These are phyloP conservation scores for Rhagoletis zephyria DNA, from an alignment of 1,140 invertebrate genomes.

Conservation along the genomic window DNA sequence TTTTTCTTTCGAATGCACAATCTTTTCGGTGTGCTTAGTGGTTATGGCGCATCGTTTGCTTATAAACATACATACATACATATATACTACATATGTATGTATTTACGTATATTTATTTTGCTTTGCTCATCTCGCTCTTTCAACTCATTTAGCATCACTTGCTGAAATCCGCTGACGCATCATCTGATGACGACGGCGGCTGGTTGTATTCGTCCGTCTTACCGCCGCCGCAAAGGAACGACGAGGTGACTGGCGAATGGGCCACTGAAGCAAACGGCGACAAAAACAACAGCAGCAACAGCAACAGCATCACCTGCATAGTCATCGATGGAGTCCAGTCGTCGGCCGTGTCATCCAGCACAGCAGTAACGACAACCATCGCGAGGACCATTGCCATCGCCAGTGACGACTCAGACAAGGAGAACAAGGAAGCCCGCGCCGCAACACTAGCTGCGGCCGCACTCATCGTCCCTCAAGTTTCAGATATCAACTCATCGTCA, in stretches of 20 bases:
- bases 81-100: not conserved
- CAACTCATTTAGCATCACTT: slow-evolving; percentile 60
- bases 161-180: slow-evolving; percentile 72
- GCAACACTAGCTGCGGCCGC: not conserved
- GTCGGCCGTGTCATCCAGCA: slow-evolving; percentile 61
- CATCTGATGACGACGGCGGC: slow-evolving; percentile 69
- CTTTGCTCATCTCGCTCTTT: slow-evolving; percentile 32
- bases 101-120: not conserved
- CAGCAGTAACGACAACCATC: slow-evolving; percentile 33
- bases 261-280: not conserved
- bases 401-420: slow-evolving; percentile 70
- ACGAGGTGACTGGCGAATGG: slow-evolving; percentile 52
- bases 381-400: not conserved
- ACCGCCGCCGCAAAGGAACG: slow-evolving; percentile 42
- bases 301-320: slow-evolving; percentile 4
- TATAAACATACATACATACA: not conserved
- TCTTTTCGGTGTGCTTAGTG: not conserved
- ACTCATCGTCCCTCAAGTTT: not conserved
- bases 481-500: slow-evolving; percentile 10
- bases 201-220: slow-evolving; percentile 67
- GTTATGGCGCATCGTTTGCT: too few relatives aligned
- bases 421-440: slow-evolving; percentile 66
- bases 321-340: slow-evolving; percentile 66
- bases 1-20: not conserved
- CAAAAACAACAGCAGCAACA: slow-evolving; percentile 45